These are phyloP conservation scores for Dasyprocta punctata DNA, from an alignment of 2,113 vertebrate species.

Conservation along the genomic window DNA sequence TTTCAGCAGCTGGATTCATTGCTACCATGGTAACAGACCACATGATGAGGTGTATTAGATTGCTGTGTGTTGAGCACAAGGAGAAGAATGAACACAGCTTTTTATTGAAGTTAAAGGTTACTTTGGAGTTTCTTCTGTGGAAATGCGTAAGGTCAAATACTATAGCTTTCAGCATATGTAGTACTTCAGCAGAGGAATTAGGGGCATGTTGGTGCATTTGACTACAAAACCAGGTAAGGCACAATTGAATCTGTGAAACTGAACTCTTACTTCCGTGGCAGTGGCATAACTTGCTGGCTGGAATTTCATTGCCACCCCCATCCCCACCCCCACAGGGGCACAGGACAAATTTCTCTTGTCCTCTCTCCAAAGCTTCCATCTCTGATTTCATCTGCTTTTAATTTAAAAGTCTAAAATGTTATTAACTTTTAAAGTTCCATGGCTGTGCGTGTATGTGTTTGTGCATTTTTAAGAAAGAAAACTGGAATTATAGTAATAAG, in stretches of 20 bases:
- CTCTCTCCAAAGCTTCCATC: not conserved
- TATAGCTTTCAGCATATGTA: constrained; percentile 71
- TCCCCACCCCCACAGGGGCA: constrained; percentile 41
- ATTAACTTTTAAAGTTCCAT: constrained; percentile 9
- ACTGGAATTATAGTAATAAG: not conserved
- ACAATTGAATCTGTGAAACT: constrained; percentile 52
- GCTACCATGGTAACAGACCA: constrained; percentile 97
- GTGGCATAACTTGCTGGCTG: constrained; percentile 69
- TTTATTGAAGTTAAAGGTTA: constrained; percentile 90
- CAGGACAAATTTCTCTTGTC: constrained; percentile 24
- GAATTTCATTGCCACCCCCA: constrained; percentile 63
- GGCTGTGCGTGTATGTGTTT: not conserved
- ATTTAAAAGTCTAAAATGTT: constrained; percentile 19
- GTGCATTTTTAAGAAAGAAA: constrained; percentile 4
- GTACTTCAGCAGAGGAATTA: constrained; percentile 76
- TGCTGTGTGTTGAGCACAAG: constrained; percentile 91
- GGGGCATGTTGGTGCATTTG: constrained; percentile 66
- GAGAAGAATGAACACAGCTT: constrained; percentile 87
- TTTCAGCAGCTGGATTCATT: constrained; percentile 92
- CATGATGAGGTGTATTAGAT: constrained; percentile 99
- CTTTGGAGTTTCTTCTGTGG: constrained; percentile 85
- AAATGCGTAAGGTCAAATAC: constrained; percentile 81
- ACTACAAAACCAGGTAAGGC: constrained; percentile 86
- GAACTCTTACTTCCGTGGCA: not conserved
- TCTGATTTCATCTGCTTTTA: constrained; percentile 11